Evolutionary conservation across 2,113 vertebrate species (phyloP), one percentile per base, ranked within the genome.

Genomic region (Crocuta crocuta): DNA sequence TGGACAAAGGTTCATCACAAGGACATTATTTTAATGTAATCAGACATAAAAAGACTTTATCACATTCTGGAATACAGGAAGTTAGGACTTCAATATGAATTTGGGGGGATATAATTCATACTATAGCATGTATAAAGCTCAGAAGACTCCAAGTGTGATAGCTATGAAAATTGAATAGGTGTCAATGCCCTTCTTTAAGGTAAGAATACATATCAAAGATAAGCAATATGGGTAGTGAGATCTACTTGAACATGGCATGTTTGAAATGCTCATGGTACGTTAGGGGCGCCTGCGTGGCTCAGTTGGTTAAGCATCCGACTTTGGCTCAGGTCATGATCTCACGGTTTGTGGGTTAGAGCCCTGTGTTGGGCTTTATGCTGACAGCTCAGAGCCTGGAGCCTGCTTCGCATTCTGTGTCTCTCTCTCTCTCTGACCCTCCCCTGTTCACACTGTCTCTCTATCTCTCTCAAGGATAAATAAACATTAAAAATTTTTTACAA

Each of bases 1-100:
- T 68, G 48, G 6, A 80, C 31, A 45, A 80, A n/a, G 15, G 0
- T 4, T 11, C 31, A 63, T 15, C 1, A 0, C 15, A 50, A 4
- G 8, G 21, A 11, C 2, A 0, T 95, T 21, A 1, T 23, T 88
- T 88, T 68, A 84, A 68, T 0, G 11, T 13, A 80, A 88, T 35
- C 24, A 83, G 4, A 23, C 33, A 53, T 31, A 21, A 61, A 58
- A 70, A 66, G 23, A 2, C 10, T 23, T 48, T 23, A 4, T 66
- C 55, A 81, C n/a, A 90, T 6, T 78, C 17, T 71, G 17, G 55
- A 13, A 48, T 39, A 35, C 13, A 8, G 23, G 48, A 12, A 1
- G 7, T 70, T 50, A 45, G 0, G 3, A 26, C 24, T 90, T 91
- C 39, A 73, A 50, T 31, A 79, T 7, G 9, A 58, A 68, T 94